These are phyloP conservation scores for Enchytraeus crypticus DNA, from an alignment of 2,888 invertebrate genomes.

Conservation along the genomic window DNA sequence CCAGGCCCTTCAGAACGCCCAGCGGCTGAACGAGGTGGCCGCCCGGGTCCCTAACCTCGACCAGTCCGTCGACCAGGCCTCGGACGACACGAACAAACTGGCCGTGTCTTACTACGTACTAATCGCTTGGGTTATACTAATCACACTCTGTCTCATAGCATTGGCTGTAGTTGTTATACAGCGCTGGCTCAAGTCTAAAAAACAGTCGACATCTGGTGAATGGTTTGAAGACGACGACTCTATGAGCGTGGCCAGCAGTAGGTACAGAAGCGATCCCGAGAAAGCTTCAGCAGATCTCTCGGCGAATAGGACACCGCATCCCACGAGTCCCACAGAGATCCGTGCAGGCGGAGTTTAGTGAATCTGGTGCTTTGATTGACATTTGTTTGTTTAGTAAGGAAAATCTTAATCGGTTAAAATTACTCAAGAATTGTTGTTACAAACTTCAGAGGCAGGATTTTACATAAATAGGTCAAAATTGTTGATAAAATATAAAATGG, in stretches of 20 bases:
- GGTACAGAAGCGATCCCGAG: too few relatives aligned
- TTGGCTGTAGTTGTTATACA: neutral
- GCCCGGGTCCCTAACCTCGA: neutral
- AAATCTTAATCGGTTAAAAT: too few relatives aligned
- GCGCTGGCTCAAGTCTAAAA: neutral
- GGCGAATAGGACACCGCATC: too few relatives aligned
- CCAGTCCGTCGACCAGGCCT: neutral
- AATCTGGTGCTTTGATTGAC: too few relatives aligned
- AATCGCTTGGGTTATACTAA: slow-evolving; percentile 1
- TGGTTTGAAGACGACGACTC: neutral
- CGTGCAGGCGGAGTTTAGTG: too few relatives aligned
- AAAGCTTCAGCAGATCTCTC: too few relatives aligned
- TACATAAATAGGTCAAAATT: too few relatives aligned
- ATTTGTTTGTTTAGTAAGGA: too few relatives aligned
- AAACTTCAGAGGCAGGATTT: too few relatives aligned
- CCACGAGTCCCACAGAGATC: too few relatives aligned
- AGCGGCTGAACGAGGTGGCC: neutral
- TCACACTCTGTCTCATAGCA: neutral
- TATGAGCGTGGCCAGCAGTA: neutral
- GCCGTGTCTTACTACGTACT: slow-evolving; percentile 4
- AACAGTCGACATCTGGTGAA: neutral
- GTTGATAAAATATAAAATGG: too few relatives aligned
- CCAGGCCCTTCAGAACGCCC: neutral
- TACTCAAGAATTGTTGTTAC: too few relatives aligned
- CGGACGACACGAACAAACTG: neutral